Base-by-base conservation (phyloP, 2,888 invertebrate species). In the Clivina fossor region DNA sequence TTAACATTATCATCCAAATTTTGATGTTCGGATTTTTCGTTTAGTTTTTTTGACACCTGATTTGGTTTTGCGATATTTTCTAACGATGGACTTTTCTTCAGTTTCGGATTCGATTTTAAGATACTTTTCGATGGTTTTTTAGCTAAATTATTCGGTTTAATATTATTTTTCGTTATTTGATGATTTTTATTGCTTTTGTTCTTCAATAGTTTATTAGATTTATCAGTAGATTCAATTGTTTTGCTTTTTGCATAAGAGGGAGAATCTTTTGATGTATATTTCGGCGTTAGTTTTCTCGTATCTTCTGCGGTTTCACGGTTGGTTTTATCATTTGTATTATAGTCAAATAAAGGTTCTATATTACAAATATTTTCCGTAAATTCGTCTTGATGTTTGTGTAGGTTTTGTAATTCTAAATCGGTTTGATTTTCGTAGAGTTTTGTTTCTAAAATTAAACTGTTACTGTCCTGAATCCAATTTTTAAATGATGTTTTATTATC, bases 391-490 rank as follows among this genome's bases (percentile, higher is more conserved):
- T 60, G 60, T 35, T 51, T 55, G 16, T 56, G 58, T 22, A 63
- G 43, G 9, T 58, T 61, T 38, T 61, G 47, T 18, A 63, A 30
- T 16, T 57, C 38, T n/a, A 48, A 26, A 53, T 63, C 61, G 5
- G 60, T 60, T 40, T 58, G 53, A 24, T 54, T 56, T 55, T 60
- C 61, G 1, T 19, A 24, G 4, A 49, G 48, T 55, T 58, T 59
- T 15, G 49, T 54, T 11, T 53, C 57, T 43, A 44, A 26, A 13
- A 53, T 35, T 18, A 44, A 19, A 33, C 59, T 59, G 20, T 49
- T 58, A 19, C 62, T 62, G 18, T 65, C 63, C 28, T 51, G 43
- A 9, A 61, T 26, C 65, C 65, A 65, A 30, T 62, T 62, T 47
- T 60, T 58, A 33, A 61, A 50, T n/a, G 56, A 43, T 20, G 57